Evolutionary conservation across 2,113 vertebrate species (phyloP).

Genomic region (Coregonus clupeaformis): DNA sequence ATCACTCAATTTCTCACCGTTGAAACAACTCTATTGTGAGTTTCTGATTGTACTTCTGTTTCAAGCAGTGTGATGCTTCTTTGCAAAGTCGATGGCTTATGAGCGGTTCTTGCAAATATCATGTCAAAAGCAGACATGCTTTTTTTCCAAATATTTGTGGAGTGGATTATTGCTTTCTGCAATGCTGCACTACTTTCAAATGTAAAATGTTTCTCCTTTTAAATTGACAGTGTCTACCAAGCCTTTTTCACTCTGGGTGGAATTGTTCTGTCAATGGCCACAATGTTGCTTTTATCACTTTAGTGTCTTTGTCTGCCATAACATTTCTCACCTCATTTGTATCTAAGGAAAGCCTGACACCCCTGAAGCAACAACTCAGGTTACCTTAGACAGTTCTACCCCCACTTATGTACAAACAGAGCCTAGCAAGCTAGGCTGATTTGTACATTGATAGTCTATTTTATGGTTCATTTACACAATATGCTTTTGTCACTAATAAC

Average conservation of each 20-base stretch:
- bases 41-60: background rate
- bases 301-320: background rate
- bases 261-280: background rate
- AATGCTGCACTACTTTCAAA: background rate
- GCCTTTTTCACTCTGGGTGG: background rate
- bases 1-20: background rate
- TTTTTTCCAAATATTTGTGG: background rate
- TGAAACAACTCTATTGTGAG: background rate
- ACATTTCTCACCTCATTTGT: background rate
- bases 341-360: background rate
- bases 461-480: background rate
- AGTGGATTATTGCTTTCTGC: conserved; percentile 4
- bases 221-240: background rate
- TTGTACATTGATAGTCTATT: background rate
- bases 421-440: background rate
- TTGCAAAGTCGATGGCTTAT: background rate
- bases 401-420: background rate
- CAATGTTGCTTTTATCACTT: background rate
- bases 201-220: conserved; percentile 2
- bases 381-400: too few relatives aligned
- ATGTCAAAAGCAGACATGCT: background rate
- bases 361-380: too few relatives aligned
- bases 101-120: background rate
- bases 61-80: background rate
- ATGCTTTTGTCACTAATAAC: background rate